phyloP scores from a whole-genome alignment of 2,797 vertebrate species.

The Craterocephalus amniculus region DNA sequence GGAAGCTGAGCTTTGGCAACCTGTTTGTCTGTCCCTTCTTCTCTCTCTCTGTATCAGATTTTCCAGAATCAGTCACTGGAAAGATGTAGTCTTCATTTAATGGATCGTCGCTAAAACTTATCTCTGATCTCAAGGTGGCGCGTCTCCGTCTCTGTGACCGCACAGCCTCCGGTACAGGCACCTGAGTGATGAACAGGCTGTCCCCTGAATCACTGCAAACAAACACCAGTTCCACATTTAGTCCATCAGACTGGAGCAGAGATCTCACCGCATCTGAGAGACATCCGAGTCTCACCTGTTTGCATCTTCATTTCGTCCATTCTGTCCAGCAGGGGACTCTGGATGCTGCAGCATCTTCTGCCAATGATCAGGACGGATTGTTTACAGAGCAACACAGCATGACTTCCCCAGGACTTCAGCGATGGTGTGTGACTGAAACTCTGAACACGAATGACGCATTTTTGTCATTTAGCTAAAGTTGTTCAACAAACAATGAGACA shows the following conservation, averaged over 20 bases:
- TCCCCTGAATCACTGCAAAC: conserved; percentile 76
- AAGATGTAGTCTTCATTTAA: conserved; percentile 6
- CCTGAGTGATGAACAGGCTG: conserved; percentile 79
- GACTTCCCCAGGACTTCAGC: not conserved
- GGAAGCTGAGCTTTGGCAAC: conserved; percentile 71
- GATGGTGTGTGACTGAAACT: not conserved
- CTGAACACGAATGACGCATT: not conserved
- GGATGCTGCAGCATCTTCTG: conserved; percentile 30
- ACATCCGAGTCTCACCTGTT: conserved; percentile 45
- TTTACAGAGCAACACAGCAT: not conserved
- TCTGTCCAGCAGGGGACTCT: not conserved
- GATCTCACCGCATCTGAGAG: not conserved
- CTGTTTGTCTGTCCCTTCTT: conserved; percentile 21
- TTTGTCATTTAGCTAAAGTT: conserved; percentile 14
- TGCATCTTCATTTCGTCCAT: not conserved
- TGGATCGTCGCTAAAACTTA: not conserved
- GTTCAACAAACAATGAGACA: not conserved
- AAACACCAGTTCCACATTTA: conserved; percentile 4
- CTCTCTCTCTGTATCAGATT: not conserved
- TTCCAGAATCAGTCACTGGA: not conserved
- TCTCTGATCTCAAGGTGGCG: not conserved
- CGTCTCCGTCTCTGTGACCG: conserved; percentile 6
- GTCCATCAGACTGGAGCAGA: not conserved
- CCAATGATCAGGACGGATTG: not conserved
- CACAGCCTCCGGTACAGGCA: conserved; percentile 21